Base-by-base conservation (phyloP, 2,113 vertebrate genomes). In the Cardinalis cardinalis region DNA sequence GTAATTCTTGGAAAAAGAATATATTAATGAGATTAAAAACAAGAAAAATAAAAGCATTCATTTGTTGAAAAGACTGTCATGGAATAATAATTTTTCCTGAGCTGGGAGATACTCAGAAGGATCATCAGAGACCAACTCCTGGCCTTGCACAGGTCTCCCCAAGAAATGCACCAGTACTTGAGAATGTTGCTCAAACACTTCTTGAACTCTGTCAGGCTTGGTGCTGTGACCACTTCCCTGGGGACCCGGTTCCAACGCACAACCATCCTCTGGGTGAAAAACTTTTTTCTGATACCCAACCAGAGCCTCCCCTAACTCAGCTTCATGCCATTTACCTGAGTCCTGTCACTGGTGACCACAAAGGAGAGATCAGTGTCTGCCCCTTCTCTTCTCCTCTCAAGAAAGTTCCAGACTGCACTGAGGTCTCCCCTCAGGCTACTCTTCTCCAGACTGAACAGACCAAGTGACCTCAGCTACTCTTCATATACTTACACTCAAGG, bases 201-300 rank as follows among this genome's bases (percentile, higher is more conserved):
- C 23, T 38, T 51, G 15, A 44, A 1, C 9, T 20, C 32, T 20
- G 2, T 51, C 60, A 80, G 12, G 7, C 4, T 43, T 58, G 12
- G 32, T 71, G 21, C 12, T 79, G 21, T 28, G 12, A 73, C 1
- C 15, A 7, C 7, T 43, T 36, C 26, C 18, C 23, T 80, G 15
- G 16, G 23, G 1, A 59, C 1, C 8, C 8, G 44, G 28, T 58
- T 51, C 5, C 18, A n/a, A 6, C 17, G 16, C 8, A 28, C 44
- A 44, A 1, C 1, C 3, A 32, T 4, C 5, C 8, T 44, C 28
- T 52, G 44, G 18, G 4, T 2, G 4, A 44, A 43, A 6, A 38
- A 12, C 2, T 0, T 23, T 43, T 64, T 43, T 15, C 18, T 64
- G 2, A 51, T 17, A 58, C 8, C 7, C 28, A 72, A 1, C 1